A percentile compares a stretch with the other conserved stretches of the same genome.
Conservation (phyloP, 2,797 vertebrate species). For the Crocodylus rhombifer region DNA sequence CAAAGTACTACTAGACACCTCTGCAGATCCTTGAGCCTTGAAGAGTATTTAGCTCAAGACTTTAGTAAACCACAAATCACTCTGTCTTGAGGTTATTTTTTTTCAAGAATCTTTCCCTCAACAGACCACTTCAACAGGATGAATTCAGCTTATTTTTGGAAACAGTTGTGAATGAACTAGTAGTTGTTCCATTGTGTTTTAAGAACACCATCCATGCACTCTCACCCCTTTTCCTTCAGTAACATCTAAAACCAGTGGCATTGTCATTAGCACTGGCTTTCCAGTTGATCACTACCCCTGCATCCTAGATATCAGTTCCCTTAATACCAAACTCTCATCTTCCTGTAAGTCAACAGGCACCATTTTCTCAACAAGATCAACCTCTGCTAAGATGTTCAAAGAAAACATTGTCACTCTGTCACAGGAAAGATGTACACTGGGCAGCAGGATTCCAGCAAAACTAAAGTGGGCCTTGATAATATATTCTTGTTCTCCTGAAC, state of each 20-base stretch:
- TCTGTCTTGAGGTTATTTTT: neutral
- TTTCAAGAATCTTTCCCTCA: slow-evolving; percentile 45
- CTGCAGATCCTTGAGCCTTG: slow-evolving; percentile 35
- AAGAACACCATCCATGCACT: slow-evolving; percentile 61
- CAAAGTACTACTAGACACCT: slow-evolving; percentile 36
- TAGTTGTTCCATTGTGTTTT: slow-evolving; percentile 61
- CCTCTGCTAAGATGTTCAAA: slow-evolving; percentile 24
- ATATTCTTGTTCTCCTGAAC: slow-evolving; percentile 29
- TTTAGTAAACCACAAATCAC: neutral
- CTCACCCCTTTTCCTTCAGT: slow-evolving; percentile 60
- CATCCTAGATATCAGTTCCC: neutral
- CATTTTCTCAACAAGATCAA: slow-evolving; percentile 47
- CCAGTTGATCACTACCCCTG: neutral
- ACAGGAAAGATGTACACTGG: neutral
- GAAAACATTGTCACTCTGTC: neutral
- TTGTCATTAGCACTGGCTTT: slow-evolving; percentile 57
- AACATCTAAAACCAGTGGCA: slow-evolving; percentile 56
- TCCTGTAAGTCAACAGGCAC: neutral
- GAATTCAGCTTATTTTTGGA: slow-evolving; percentile 40
- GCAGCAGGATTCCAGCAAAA: rapidly evolving
- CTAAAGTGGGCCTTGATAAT: neutral
- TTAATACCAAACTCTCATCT: slow-evolving; percentile 40
- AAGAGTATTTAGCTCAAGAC: neutral
- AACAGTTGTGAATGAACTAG: slow-evolving; percentile 12
- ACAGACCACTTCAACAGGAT: slow-evolving; percentile 65